Percentiles rank a stretch among this genome's conserved stretches.
Evolutionary conservation across 2,797 vertebrate species (phyloP).

Genomic region (Dromococcyx pavoninus): DNA sequence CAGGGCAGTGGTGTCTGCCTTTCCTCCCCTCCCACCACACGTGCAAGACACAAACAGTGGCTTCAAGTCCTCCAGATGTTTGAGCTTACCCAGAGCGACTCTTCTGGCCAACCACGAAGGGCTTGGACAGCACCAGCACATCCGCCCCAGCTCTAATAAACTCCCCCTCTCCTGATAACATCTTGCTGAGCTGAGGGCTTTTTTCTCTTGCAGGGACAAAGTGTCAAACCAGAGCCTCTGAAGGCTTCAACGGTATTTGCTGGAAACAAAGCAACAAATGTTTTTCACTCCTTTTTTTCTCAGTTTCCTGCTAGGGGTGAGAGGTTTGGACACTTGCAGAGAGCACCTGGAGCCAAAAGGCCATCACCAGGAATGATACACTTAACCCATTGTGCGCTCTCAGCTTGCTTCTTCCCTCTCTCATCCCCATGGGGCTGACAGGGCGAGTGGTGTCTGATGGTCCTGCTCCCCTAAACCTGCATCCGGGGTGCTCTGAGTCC

Average conservation of each 20-base stretch:
- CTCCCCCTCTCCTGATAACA: constrained; percentile 28
- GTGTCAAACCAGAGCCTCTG: neutral
- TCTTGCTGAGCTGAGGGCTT: constrained; percentile 42
- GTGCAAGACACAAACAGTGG: neutral
- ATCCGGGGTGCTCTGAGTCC: accelerated
- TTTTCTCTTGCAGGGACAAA: neutral
- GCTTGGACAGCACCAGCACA: neutral
- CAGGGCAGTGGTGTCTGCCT: neutral
- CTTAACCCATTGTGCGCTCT: neutral
- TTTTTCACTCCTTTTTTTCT: neutral
- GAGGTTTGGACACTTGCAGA: neutral
- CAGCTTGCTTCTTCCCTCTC: neutral
- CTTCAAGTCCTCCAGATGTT: neutral
- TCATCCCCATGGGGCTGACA: accelerated
- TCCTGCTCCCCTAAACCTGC: accelerated
- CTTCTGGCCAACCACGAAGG: neutral
- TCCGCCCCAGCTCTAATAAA: neutral
- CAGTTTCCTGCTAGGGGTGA: neutral
- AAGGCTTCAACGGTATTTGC: neutral
- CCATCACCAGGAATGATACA: neutral
- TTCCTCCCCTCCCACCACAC: neutral
- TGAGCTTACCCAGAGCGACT: neutral
- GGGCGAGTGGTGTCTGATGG: accelerated
- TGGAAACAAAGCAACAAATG: constrained; percentile 21
- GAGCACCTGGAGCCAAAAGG: neutral